Percentiles rank a stretch among this genome's conserved stretches.
Conservation (phyloP, 2,797 vertebrate genomes). For the Kryptopterus vitreolus region DNA sequence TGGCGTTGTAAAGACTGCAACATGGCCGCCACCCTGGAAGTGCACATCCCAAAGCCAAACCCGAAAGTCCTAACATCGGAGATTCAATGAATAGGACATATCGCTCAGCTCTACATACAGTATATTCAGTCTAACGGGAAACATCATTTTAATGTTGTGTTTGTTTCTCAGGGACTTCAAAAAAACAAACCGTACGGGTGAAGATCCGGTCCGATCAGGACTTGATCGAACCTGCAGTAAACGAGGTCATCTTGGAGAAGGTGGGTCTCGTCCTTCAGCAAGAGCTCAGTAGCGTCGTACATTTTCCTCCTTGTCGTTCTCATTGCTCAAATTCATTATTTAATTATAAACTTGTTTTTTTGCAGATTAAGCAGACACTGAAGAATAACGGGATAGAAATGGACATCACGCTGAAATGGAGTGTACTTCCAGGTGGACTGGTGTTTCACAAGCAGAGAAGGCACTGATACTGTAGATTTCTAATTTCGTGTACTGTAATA, state of each 20-base stretch:
- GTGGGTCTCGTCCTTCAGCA: not conserved
- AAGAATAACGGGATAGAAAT: not conserved
- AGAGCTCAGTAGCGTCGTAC: too few relatives aligned
- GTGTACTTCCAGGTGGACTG: not conserved
- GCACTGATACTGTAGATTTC: not conserved
- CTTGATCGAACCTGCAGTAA: not conserved
- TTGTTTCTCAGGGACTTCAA: not conserved
- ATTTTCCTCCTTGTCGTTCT: not conserved
- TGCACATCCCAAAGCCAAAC: too few relatives aligned
- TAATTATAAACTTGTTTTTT: not conserved
- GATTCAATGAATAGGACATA: too few relatives aligned
- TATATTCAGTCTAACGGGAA: too few relatives aligned
- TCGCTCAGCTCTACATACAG: too few relatives aligned
- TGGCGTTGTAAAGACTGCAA: too few relatives aligned
- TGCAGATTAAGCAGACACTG: slow-evolving; percentile 4
- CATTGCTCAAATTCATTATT: not conserved
- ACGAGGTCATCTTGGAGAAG: not conserved
- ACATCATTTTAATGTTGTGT: too few relatives aligned
- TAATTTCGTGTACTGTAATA: too few relatives aligned
- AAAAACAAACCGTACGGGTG: not conserved
- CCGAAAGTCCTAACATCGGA: too few relatives aligned
- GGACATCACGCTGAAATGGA: not conserved
- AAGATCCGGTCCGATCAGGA: not conserved
- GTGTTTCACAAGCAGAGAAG: not conserved
- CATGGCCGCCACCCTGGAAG: too few relatives aligned